Percentiles rank a stretch among this genome's conserved stretches.
Evolutionary conservation across 2,113 vertebrate species (phyloP).

Genomic region (Melospiza melodia): DNA sequence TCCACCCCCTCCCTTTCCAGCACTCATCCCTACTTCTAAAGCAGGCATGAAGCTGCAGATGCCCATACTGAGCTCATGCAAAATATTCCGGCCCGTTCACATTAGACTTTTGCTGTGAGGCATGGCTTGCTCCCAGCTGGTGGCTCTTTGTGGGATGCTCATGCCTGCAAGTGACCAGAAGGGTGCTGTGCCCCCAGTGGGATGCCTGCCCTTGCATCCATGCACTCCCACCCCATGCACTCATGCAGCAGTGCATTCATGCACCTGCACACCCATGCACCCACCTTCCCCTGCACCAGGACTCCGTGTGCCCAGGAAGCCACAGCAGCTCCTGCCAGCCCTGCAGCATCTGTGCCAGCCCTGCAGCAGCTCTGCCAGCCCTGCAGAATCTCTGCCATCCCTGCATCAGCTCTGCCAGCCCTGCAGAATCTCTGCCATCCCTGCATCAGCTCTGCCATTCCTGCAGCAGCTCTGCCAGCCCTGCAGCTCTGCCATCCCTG

Average conservation of each 20-base stretch:
- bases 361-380: not conserved
- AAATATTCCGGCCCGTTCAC: not conserved
- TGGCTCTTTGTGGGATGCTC: not conserved
- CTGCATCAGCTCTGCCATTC: not conserved
- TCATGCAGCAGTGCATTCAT: not conserved
- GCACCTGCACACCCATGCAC: not conserved
- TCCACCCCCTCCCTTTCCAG: not conserved
- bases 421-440: no score
- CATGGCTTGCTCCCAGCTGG: not conserved
- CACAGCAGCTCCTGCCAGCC: fast-evolving
- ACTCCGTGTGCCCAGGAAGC: fast-evolving
- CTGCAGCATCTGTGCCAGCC: fast-evolving
- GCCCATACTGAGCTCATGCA: not conserved
- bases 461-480: not conserved
- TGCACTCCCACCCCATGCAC: no score
- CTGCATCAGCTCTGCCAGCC: no score
- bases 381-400: no score
- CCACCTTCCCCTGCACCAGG: not conserved
- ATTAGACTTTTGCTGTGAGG: not conserved
- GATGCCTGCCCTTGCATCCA: no score
- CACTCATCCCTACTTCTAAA: not conserved
- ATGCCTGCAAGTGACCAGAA: not conserved
- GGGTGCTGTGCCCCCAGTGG: not conserved
- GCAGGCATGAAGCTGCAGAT: not conserved
- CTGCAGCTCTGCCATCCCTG: fast-evolving